Conservation (phyloP, 1,140 invertebrate genomes). For the Macrocentrus cingulum region DNA sequence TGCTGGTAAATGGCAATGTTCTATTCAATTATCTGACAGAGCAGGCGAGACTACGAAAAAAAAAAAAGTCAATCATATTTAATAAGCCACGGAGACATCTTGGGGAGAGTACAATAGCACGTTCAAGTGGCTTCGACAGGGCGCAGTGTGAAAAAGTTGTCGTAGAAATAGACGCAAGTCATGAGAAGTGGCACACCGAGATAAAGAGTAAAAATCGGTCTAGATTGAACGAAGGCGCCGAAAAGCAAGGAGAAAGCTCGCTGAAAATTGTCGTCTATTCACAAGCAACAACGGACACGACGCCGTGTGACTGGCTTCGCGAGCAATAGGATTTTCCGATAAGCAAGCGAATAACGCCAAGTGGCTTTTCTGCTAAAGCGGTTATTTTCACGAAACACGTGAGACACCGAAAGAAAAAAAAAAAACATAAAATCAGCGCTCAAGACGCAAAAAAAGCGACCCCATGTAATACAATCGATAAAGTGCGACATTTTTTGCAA, state of each 20-base stretch:
- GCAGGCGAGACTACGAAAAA: too few species aligned
- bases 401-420: slow-evolving; percentile 4
- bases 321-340: slow-evolving; percentile 33
- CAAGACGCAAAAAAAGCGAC: neutral
- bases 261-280: slow-evolving; percentile 40
- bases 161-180: slow-evolving; percentile 13
- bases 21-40: too few species aligned
- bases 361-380: slow-evolving; percentile 36
- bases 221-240: slow-evolving; percentile 33
- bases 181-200: slow-evolving; percentile 33
- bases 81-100: neutral
- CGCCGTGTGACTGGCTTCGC: slow-evolving; percentile 26
- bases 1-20: too few species aligned
- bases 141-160: slow-evolving; percentile 18
- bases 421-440: neutral
- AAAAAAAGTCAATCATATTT: slow-evolving; percentile 2
- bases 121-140: slow-evolving; percentile 1
- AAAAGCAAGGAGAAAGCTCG: slow-evolving; percentile 1
- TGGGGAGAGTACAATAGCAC: slow-evolving; percentile 1
- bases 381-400: slow-evolving; percentile 40
- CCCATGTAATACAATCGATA: too few species aligned
- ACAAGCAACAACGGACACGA: slow-evolving; percentile 18
- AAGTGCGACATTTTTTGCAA: too few species aligned
- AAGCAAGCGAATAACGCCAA: slow-evolving; percentile 36
- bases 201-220: slow-evolving; percentile 31